Conservation (phyloP, 2,113 vertebrate genomes). For the Sterrhoptilus dennistouni region DNA sequence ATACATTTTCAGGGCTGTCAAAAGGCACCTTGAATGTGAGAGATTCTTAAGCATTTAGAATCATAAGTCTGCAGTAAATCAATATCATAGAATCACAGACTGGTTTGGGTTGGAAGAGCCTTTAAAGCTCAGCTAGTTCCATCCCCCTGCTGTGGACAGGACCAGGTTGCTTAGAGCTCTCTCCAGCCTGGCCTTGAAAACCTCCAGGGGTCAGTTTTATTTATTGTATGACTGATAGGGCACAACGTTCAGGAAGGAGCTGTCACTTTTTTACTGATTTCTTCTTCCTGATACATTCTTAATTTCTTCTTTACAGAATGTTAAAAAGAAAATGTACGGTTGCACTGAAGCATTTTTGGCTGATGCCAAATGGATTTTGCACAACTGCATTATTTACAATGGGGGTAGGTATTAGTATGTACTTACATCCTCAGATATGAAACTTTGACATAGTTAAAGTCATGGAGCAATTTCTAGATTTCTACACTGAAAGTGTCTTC, state of each 20-base stretch:
- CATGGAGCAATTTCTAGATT: neutral
- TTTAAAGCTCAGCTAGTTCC: neutral
- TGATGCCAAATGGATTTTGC: slow-evolving; percentile 98
- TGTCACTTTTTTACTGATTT: neutral
- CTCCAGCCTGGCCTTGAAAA: neutral
- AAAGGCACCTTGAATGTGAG: neutral
- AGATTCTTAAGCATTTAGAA: neutral
- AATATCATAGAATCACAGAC: neutral
- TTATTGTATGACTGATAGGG: neutral
- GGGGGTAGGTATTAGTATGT: slow-evolving; percentile 80
- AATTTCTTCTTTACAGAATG: slow-evolving; percentile 79
- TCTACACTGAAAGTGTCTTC: neutral
- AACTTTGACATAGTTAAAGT: neutral
- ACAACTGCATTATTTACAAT: slow-evolving; percentile 99
- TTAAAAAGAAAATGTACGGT: slow-evolving; percentile 99
- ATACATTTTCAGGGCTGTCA: neutral
- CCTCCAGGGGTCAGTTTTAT: neutral
- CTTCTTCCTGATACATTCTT: neutral
- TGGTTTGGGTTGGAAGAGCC: neutral
- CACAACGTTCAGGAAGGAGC: neutral
- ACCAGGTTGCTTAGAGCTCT: neutral
- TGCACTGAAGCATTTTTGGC: slow-evolving; percentile 98
- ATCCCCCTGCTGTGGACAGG: neutral
- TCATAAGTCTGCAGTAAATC: neutral
- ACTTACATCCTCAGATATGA: neutral